A percentile compares a stretch with the other conserved stretches of the same genome.
Evolutionary conservation across 2,113 vertebrate genomes (phyloP).

Genomic region (Syrrhaptes paradoxus): DNA sequence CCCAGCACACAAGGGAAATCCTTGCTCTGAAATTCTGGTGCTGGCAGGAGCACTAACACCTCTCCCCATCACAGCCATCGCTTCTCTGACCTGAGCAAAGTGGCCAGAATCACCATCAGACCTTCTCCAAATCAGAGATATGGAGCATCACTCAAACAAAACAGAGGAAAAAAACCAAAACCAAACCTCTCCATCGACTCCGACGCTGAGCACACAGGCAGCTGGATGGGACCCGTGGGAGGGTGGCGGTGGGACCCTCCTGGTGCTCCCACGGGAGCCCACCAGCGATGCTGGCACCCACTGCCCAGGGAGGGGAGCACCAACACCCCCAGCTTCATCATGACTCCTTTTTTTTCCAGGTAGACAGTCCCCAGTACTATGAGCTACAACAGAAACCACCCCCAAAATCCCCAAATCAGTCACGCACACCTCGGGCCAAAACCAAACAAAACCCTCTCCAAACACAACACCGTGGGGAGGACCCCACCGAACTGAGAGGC

Average conservation of each 20-base stretch:
- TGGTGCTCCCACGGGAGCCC: neutral
- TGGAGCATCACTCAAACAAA: neutral
- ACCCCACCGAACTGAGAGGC: neutral
- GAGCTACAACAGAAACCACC: fast-evolving
- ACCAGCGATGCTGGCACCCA: neutral
- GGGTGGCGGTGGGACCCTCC: neutral
- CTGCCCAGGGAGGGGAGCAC: neutral
- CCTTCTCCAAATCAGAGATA: neutral
- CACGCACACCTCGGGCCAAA: neutral
- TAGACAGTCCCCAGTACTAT: fast-evolving
- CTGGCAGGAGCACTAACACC: neutral
- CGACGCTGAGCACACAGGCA: fast-evolving
- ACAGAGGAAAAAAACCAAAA: neutral
- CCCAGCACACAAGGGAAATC: neutral
- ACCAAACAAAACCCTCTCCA: neutral
- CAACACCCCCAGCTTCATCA: fast-evolving
- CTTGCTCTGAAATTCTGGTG: fast-evolving
- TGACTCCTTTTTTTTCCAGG: neutral
- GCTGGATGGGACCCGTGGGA: fast-evolving
- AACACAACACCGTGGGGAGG: neutral
- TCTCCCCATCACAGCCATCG: neutral
- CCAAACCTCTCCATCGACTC: neutral
- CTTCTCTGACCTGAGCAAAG: fast-evolving
- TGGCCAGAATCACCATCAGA: neutral
- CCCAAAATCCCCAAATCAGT: fast-evolving